Evolutionary conservation across 2,113 vertebrate species (phyloP), one percentile per base, ranked within the genome.

Genomic region (human): DNA sequence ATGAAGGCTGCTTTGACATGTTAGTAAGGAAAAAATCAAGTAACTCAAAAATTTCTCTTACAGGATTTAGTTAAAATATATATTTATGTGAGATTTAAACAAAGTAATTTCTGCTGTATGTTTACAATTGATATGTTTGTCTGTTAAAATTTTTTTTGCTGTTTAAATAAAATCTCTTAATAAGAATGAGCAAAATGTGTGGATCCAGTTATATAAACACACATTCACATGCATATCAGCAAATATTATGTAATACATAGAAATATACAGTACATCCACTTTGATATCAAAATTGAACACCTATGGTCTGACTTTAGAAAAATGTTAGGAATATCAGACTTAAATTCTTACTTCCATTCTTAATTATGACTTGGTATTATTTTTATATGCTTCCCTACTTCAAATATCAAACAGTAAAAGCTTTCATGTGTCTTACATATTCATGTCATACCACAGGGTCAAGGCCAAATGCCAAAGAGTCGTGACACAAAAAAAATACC

Each of bases 241-340:
- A 85, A 93, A 97, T 97, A 96, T 98, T 35, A 0, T 80, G 91
- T 96, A 93, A 95, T 89, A 95, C 6, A 30, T 79, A 66, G 78
- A 93, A 95, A 97, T 75, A 75, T 38, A 50, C 5, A 89, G 38
- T 48, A 55, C n/a, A 25, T 57, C 78, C 82, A 91, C 96, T 97
- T 96, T 45, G 57, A 59, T 59, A 97, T 97, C 84, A 97, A 73
- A 98, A 98, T 94, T 95, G 91, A 91, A 92, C 92, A 96, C 94
- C 50, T 52, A 52, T 5, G 50, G 9, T 82, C 64, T 97, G 95
- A 96, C 96, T 97, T 98, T 43, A 87, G 86, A 97, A 70, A 90
- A 98, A 96, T 72, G 75, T 40, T 79, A 45, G 61, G 76, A 92
- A 98, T 85, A 98, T 64, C 70, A 96, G n/a, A 64, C 35, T 92